These are phyloP conservation scores for Diachrysia chrysitis DNA, from an alignment of 2,888 invertebrate genomes.

Conservation along the genomic window DNA sequence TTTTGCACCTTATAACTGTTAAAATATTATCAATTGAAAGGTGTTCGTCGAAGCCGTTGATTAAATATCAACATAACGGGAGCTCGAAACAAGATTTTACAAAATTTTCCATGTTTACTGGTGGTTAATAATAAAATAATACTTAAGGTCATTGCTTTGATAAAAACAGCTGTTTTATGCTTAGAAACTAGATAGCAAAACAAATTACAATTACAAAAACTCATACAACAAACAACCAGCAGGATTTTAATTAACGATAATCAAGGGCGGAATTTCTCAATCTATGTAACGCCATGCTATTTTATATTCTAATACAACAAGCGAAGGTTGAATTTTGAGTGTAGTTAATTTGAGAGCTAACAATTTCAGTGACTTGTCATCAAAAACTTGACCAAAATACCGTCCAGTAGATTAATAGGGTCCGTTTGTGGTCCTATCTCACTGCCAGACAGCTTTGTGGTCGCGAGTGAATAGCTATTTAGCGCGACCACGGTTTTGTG, in stretches of 20 bases:
- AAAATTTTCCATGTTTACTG: neutral
- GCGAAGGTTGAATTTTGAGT: neutral
- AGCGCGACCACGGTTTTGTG: slow-evolving; percentile 17
- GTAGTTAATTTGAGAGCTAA: neutral
- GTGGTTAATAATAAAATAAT: neutral
- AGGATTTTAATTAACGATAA: slow-evolving; percentile 8
- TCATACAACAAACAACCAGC: slow-evolving; percentile 6
- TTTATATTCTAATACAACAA: neutral
- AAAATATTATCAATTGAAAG: neutral
- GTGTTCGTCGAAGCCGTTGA: neutral
- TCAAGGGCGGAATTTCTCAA: slow-evolving; percentile 7
- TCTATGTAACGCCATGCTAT: neutral
- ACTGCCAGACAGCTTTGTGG: slow-evolving; percentile 32
- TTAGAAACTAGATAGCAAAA: neutral
- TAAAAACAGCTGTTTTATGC: neutral
- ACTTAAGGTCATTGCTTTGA: neutral
- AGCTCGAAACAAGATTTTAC: neutral
- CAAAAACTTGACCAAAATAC: slow-evolving; percentile 21
- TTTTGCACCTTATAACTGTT: neutral
- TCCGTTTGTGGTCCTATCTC: slow-evolving; percentile 29
- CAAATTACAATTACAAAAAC: neutral
- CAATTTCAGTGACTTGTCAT: slow-evolving; percentile 1
- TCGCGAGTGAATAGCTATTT: slow-evolving; percentile 26
- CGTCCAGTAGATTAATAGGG: slow-evolving; percentile 21
- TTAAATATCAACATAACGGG: slow-evolving; percentile 1